Evolutionary conservation across 2,888 invertebrate genomes (phyloP), one percentile per base, ranked within the genome.

Genomic region (Charanyca ferruginea): DNA sequence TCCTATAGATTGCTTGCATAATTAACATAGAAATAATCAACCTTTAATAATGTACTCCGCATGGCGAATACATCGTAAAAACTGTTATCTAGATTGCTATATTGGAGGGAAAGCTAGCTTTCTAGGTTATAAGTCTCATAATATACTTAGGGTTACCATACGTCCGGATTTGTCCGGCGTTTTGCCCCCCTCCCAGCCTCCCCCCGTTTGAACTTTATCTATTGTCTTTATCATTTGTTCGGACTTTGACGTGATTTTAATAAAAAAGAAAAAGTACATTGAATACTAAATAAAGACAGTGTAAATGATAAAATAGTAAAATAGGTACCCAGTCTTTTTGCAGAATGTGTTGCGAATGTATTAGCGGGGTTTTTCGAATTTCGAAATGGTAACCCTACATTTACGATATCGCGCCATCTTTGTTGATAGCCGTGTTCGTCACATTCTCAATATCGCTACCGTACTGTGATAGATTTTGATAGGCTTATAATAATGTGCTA

Each of bases 31-130:
- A 28, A 28, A 58, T 51, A 48, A 32, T 41, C 6, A 32, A 18
- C n/a, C 18, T 61, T 41, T 23, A 70, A 60, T 47, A 28, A n/a
- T 11, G 44, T 4, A 41, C 28, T 58, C 44, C 63, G 57, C 49
- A 64, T 63, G 58, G 28, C 18, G 66, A 66, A 63, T 66, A 52
- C 20, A 55, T 71, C 45, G 52, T 67, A 76, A 76, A 76, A 76
- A 64, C 18, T 28, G 8, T 25, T 18, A 64, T 65, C 52, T 44
- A 55, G 66, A 65, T 64, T 41, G 16, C 8, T 25, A 65, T 60
- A 64, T 57, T 48, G 45, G 3, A 53, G 35, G 16, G 67, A 80
- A 71, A 77, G 64, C 48, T 35, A 2, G 45, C 59, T 71, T 67
- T 80, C 77, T 76, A 62, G 55, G 60, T 44, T 32, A 47, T 20